Conservation (phyloP, 2,797 vertebrate genomes). For the Enteromius argenteus region DNA sequence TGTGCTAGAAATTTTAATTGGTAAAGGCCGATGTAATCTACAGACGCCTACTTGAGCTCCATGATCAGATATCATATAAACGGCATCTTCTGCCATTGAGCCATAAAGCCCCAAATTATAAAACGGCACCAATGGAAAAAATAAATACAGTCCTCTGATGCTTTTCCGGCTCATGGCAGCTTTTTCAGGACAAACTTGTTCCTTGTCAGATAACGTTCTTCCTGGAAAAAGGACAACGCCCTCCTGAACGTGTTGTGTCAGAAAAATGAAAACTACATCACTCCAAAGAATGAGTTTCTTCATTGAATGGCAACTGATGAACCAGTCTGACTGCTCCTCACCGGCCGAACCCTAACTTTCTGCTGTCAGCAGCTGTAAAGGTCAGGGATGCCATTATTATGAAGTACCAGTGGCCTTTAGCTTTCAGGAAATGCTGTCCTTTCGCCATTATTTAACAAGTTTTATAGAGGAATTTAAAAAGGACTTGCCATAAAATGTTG, state of each 20-base stretch:
- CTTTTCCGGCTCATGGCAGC: not conserved
- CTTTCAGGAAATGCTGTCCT: not conserved
- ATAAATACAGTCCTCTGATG: not conserved
- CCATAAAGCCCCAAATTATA: not conserved
- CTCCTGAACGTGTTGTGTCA: not conserved
- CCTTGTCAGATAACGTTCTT: conserved; percentile 12
- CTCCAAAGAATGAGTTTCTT: not conserved
- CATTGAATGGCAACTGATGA: conserved; percentile 8
- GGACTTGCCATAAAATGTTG: not conserved
- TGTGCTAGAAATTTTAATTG: conserved; percentile 29
- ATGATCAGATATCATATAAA: not conserved
- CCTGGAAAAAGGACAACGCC: conserved; percentile 10
- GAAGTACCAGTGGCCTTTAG: conserved; percentile 28
- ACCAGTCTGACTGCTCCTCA: conserved; percentile 5
- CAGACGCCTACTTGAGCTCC: conserved; percentile 12
- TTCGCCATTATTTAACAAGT: conserved; percentile 14
- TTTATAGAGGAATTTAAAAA: conserved; percentile 25
- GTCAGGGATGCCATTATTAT: conserved; percentile 45
- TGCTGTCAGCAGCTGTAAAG: conserved; percentile 47
- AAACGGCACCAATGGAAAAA: not conserved
- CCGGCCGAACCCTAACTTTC: conserved; percentile 32
- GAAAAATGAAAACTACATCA: not conserved
- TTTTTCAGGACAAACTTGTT: conserved; percentile 17
- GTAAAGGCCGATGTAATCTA: conserved; percentile 33
- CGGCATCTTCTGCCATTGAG: not conserved